phyloP scores from a whole-genome alignment of 2,888 invertebrate species.

The Saturnia pavonia region DNA sequence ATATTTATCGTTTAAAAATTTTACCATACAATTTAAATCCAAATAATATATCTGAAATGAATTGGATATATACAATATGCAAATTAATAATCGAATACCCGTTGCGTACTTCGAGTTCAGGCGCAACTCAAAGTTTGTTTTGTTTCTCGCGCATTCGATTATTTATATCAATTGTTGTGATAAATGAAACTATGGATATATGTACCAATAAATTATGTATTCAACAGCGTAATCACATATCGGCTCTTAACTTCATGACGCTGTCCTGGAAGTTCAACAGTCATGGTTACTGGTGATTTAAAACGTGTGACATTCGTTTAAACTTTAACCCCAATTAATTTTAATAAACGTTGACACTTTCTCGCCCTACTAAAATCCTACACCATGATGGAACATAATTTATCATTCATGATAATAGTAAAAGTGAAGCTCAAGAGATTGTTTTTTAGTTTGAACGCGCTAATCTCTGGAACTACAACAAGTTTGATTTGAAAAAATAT shows the following conservation, averaged over 20 bases:
- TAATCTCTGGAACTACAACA: too few species aligned
- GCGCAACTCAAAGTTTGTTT: neutral
- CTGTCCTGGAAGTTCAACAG: neutral
- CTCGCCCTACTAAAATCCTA: slow-evolving; percentile 8
- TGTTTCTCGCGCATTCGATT: neutral
- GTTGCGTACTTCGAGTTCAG: neutral
- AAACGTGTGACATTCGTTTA: slow-evolving; percentile 1
- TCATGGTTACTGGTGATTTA: neutral
- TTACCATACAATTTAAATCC: too few species aligned
- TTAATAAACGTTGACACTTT: slow-evolving; percentile 2
- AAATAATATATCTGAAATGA: too few species aligned
- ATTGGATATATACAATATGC: neutral
- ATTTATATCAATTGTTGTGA: neutral
- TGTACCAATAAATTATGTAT: neutral
- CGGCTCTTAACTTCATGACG: neutral
- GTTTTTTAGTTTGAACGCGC: too few species aligned
- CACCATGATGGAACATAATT: neutral
- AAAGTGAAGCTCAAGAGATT: too few species aligned
- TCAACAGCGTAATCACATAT: neutral
- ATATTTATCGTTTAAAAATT: too few species aligned
- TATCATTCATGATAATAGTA: neutral
- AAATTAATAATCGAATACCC: neutral
- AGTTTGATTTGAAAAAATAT: too few species aligned
- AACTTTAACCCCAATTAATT: slow-evolving; percentile 10
- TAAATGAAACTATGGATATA: neutral